Evolutionary conservation across 2,888 invertebrate genomes (phyloP).

Genomic region (Diplolepis rosae): DNA sequence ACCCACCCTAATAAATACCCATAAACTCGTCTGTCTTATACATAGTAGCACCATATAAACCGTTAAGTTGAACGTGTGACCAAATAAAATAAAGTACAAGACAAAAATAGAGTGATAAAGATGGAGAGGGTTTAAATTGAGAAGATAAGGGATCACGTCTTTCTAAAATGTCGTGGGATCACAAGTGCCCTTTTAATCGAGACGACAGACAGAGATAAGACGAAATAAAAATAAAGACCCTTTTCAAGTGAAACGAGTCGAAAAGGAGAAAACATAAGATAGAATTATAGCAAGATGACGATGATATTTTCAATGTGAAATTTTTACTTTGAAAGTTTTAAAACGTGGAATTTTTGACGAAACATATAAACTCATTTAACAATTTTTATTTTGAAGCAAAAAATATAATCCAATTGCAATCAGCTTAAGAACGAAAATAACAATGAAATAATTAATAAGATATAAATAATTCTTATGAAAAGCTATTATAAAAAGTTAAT

Average conservation of each 20-base stretch:
- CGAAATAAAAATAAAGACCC: background rate
- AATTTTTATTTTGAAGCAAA: no score
- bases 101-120: background rate
- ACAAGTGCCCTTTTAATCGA: conserved; percentile 35
- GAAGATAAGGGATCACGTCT: conserved; percentile 15
- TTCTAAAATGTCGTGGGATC: conserved; percentile 21
- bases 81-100: conserved; percentile 13
- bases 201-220: conserved; percentile 41
- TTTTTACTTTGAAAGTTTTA: no score
- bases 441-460: no score
- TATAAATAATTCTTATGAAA: no score
- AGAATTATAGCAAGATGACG: no score
- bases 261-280: background rate
- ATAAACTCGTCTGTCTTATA: background rate
- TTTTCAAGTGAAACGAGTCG: background rate
- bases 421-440: no score
- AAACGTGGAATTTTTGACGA: no score
- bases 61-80: conserved; percentile 41
- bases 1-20: no score
- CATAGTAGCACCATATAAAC: conserved; percentile 38
- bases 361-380: no score
- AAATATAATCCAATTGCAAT: no score
- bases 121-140: conserved; percentile 13
- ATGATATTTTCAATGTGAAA: no score
- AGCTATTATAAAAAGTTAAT: no score